Percentiles rank a stretch among this genome's conserved stretches.
Evolutionary conservation across 2,797 vertebrate species (phyloP).

Genomic region (Garrulus glandarius): DNA sequence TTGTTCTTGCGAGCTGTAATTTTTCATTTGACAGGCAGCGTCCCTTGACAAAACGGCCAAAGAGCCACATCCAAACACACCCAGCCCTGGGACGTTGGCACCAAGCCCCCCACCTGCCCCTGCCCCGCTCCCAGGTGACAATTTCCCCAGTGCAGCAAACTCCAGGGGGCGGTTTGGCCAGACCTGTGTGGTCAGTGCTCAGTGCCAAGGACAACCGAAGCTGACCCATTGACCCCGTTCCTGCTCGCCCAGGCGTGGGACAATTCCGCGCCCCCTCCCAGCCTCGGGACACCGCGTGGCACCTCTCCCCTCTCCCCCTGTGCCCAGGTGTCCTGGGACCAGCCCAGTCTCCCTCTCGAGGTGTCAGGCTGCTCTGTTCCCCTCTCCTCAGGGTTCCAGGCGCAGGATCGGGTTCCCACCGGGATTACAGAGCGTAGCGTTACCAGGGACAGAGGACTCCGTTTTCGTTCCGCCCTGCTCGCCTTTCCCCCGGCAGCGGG

Average conservation of each 20-base stretch:
- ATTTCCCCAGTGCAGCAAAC: accelerated
- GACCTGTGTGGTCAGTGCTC: accelerated
- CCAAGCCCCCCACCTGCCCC: neutral
- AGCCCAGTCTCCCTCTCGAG: accelerated
- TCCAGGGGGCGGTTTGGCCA: neutral
- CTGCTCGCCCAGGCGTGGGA: accelerated
- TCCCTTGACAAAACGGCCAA: neutral
- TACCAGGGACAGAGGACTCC: neutral
- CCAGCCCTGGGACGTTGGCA: accelerated
- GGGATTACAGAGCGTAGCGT: accelerated
- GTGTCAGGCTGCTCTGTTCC: neutral
- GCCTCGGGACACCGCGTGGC: neutral
- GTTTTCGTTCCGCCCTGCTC: neutral
- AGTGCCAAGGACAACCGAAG: accelerated
- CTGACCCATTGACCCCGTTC: accelerated
- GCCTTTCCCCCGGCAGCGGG: neutral
- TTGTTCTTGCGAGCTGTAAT: slow-evolving; percentile 24
- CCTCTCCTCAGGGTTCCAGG: neutral
- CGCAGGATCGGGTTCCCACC: neutral
- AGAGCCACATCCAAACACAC: neutral
- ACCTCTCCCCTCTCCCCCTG: no score
- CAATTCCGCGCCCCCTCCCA: neutral
- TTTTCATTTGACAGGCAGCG: neutral
- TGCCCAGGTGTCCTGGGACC: neutral
- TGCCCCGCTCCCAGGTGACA: neutral